These are phyloP conservation scores for Rhaphigaster nebulosa DNA, from an alignment of 2,888 invertebrate species.

Conservation along the genomic window DNA sequence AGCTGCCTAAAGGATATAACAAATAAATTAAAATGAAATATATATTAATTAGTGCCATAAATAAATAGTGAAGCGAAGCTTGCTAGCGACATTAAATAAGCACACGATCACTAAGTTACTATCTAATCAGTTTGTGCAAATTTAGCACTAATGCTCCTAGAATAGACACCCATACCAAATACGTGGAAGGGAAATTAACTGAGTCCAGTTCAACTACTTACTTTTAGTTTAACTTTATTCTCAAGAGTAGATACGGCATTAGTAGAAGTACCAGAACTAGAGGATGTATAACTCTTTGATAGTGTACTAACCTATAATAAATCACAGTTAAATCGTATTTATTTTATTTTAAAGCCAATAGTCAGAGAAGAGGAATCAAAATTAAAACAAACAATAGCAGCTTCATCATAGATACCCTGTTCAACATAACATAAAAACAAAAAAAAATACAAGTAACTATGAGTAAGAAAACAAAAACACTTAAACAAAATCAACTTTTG, in stretches of 20 bases:
- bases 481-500: background rate
- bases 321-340: conserved; percentile 38
- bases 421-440: background rate
- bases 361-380: background rate
- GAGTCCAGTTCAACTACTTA: conserved; percentile 67
- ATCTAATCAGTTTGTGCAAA: conserved; percentile 29
- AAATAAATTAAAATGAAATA: background rate
- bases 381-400: background rate
- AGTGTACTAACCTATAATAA: conserved; percentile 71
- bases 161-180: conserved; percentile 42
- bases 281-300: conserved; percentile 76
- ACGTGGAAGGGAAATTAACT: conserved; percentile 9
- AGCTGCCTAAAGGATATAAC: background rate
- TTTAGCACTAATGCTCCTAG: conserved; percentile 23
- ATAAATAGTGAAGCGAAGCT: conserved; percentile 36
- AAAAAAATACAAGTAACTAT: background rate
- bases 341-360: background rate
- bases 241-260: conserved; percentile 75
- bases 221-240: conserved; percentile 70
- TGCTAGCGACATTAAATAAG: conserved; percentile 33
- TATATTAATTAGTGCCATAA: conserved; percentile 11
- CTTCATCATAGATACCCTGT: background rate
- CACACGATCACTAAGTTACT: conserved; percentile 2
- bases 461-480: background rate
- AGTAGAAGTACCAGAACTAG: conserved; percentile 77